Conservation (phyloP, 2,888 invertebrate species). For the Hirtodrosophila histrioides region DNA sequence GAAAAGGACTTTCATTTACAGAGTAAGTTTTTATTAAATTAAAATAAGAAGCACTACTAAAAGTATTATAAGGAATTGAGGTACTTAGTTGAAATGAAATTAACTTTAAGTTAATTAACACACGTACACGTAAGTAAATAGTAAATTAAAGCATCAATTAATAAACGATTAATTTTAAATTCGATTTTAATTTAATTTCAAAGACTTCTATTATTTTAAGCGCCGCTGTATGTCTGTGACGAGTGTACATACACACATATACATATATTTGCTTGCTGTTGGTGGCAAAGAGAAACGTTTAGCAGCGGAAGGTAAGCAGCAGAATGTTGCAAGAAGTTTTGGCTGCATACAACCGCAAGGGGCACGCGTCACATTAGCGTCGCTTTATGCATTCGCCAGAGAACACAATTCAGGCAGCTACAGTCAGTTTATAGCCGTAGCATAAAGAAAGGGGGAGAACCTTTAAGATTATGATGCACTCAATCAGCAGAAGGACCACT, state of each 20-base stretch:
- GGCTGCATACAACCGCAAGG: slow-evolving; percentile 60
- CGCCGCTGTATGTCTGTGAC: slow-evolving; percentile 2
- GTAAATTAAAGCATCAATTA: too few species aligned
- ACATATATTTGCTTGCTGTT: slow-evolving; percentile 26
- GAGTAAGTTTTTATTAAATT: too few species aligned
- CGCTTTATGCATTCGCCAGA: slow-evolving; percentile 38
- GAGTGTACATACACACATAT: slow-evolving; percentile 26
- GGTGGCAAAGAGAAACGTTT: slow-evolving; percentile 43
- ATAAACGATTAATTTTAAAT: too few species aligned
- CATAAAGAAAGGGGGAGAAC: slow-evolving; percentile 1
- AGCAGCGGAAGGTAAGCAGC: slow-evolving; percentile 21
- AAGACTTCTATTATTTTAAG: background rate
- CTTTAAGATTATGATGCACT: slow-evolving; percentile 54
- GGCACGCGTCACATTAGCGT: slow-evolving; percentile 50
- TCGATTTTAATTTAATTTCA: background rate
- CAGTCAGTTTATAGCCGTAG: background rate
- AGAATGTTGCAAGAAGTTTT: slow-evolving; percentile 30
- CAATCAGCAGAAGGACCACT: slow-evolving; percentile 36
- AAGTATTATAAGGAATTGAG: too few species aligned
- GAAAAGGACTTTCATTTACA: too few species aligned
- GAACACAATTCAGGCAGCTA: slow-evolving; percentile 9
- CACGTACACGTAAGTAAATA: too few species aligned
- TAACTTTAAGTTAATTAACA: too few species aligned
- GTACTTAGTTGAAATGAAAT: too few species aligned
- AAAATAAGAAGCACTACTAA: too few species aligned